Evolutionary conservation across 2,888 invertebrate genomes (phyloP), one percentile per base, ranked within the genome.

Genomic region (Drosophila antonietae): DNA sequence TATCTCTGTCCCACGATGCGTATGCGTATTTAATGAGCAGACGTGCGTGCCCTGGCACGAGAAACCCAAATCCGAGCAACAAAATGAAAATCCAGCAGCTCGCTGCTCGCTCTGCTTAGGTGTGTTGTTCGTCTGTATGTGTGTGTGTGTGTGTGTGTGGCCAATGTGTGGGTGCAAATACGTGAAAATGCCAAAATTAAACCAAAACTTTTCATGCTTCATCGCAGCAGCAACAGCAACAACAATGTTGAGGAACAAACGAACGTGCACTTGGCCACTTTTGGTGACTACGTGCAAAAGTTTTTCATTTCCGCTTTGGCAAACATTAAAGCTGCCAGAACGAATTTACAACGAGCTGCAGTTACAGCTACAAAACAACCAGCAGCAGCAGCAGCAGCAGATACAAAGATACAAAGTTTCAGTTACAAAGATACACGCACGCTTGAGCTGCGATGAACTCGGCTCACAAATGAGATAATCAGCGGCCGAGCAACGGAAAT

Each of bases 141-240:
- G 14, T 37, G 12, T 14, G 37, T 14, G 35, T 35, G 20, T 20
- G 20, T 20, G 20, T 20, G 20, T 20, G 20, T 20, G 20, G 20
- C 20, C 20, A 20, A 20, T 68, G 73, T 67, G 70, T 65, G 65
- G 57, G 68, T 69, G 68, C 55, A 69, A 77, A 68, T 72, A 78
- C 74, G 78, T 73, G 81, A 65, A 77, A 86, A 72, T 72, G 75
- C 89, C 90, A 81, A 89, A 87, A 89, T 86, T 89, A 89, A 87
- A 88, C 86, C 90, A 79, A 88, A 86, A 87, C 86, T 87, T 89
- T 89, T 87, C 90, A 89, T 88, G 86, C 86, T 88, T 89, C 83
- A 87, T 89, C 86, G 90, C 88, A 75, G 31, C 47, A 67, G 20
- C 20, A 20, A 20, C 43, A 55, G 28, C 52, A 79, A 78, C 63